Conservation (phyloP, 1,140 invertebrate genomes). For the Sipha flava region DNA sequence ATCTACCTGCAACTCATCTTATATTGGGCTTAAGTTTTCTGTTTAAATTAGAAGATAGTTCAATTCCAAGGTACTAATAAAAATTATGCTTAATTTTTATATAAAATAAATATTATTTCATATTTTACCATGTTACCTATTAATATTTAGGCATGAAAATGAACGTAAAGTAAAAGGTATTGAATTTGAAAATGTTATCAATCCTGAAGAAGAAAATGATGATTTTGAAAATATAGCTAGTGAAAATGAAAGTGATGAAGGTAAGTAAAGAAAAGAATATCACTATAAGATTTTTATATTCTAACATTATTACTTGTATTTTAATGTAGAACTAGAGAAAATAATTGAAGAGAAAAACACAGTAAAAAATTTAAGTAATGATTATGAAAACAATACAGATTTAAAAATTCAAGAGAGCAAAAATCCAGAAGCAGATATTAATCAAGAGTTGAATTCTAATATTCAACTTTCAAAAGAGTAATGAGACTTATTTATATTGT, state of each 20-base stretch:
- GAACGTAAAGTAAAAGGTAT: slow-evolving; percentile 14
- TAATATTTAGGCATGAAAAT: slow-evolving; percentile 1
- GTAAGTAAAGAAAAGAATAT: neutral
- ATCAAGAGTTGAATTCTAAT: neutral
- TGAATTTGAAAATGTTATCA: neutral
- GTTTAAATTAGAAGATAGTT: slow-evolving; percentile 75
- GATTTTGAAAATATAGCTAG: slow-evolving; percentile 40
- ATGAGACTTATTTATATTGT: neutral
- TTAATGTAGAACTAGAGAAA: neutral
- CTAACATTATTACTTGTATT: neutral
- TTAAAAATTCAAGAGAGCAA: slow-evolving; percentile 37
- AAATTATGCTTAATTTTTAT: neutral
- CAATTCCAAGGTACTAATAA: slow-evolving; percentile 40
- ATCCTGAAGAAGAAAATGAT: slow-evolving; percentile 41
- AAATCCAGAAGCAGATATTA: neutral
- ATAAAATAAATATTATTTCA: neutral
- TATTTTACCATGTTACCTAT: neutral
- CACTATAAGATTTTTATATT: neutral
- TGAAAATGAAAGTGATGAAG: slow-evolving; percentile 41
- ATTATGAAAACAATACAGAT: slow-evolving; percentile 41
- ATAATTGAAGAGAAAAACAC: neutral
- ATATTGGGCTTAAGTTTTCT: slow-evolving; percentile 90
- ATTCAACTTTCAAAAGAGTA: neutral
- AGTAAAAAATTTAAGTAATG: neutral
- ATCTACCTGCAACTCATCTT: slow-evolving; percentile 79